phyloP scores from a whole-genome alignment of 2,113 vertebrate species.

The Caloenas nicobarica region DNA sequence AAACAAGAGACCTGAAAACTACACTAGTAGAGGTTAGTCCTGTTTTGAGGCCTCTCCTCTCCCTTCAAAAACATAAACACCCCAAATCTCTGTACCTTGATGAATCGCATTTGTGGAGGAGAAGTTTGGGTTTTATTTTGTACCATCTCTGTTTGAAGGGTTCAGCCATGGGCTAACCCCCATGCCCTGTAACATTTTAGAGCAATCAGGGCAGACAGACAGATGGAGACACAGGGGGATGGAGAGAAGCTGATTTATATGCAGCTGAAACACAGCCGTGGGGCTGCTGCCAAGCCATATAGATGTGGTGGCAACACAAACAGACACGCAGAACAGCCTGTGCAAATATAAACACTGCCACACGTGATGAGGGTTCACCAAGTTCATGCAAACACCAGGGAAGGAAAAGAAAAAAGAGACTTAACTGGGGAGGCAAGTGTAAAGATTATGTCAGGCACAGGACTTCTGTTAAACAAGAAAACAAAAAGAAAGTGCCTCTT shows the following conservation, averaged over 20 bases:
- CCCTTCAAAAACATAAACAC: neutral
- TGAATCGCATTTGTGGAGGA: neutral
- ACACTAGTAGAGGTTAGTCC: neutral
- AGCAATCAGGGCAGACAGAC: conserved; percentile 59
- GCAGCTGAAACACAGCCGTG: conserved; percentile 66
- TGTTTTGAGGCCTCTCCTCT: neutral
- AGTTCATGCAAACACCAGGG: conserved; percentile 77
- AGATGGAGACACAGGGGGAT: conserved; percentile 60
- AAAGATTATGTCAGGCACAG: conserved; percentile 62
- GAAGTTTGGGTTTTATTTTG: neutral
- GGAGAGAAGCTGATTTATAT: conserved; percentile 43
- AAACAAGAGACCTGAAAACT: neutral
- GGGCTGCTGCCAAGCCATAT: conserved; percentile 69
- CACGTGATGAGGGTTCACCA: conserved; percentile 71
- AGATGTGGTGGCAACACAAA: conserved; percentile 77
- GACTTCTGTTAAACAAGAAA: conserved; percentile 41
- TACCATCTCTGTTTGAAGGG: neutral
- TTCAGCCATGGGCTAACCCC: conserved; percentile 29
- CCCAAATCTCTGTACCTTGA: neutral
- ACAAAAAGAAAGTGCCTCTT: neutral
- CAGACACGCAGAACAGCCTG: conserved; percentile 70
- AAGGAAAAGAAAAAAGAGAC: conserved; percentile 54
- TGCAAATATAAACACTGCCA: conserved; percentile 78
- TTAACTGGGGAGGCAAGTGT: conserved; percentile 53
- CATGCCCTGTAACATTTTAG: conserved; percentile 48